A percentile compares a stretch with the other conserved stretches of the same genome.
These are phyloP conservation scores for Thymelicus acteon DNA, from an alignment of 2,888 invertebrate genomes.

Conservation along the genomic window DNA sequence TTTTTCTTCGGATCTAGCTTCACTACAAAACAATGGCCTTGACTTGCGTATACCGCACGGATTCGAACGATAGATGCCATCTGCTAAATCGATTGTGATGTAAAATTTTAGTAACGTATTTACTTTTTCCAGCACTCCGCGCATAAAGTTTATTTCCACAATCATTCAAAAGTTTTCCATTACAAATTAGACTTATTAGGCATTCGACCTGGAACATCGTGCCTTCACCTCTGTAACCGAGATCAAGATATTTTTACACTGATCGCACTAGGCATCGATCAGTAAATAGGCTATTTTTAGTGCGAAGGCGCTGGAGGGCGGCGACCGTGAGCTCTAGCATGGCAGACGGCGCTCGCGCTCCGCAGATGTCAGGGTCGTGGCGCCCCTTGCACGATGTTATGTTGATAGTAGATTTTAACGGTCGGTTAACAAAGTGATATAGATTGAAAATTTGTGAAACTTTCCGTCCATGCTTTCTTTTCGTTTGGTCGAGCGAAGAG, in stretches of 20 bases:
- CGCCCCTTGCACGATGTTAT: constrained; percentile 50
- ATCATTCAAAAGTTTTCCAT: background rate
- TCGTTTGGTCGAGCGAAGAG: constrained; percentile 25
- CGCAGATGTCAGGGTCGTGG: constrained; percentile 66
- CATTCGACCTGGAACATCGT: constrained; percentile 47
- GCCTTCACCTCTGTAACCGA: constrained; percentile 33
- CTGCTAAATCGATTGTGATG: too few species aligned
- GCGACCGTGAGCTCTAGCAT: constrained; percentile 58
- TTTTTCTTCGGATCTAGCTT: constrained; percentile 19
- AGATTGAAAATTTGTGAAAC: constrained; percentile 25
- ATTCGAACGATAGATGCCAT: too few species aligned
- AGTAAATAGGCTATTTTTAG: constrained; percentile 72
- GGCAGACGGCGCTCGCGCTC: constrained; percentile 47
- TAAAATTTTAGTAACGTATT: too few species aligned
- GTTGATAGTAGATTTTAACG: constrained; percentile 6
- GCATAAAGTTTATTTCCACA: background rate
- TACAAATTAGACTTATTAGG: background rate
- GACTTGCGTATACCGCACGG: background rate
- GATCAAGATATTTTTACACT: constrained; percentile 29
- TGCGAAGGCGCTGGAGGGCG: constrained; percentile 69
- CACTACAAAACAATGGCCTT: background rate
- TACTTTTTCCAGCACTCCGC: too few species aligned
- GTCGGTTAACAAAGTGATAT: background rate
- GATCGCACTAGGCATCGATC: constrained; percentile 51
- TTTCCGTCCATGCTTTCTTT: constrained; percentile 39